Evolutionary conservation across 2,888 invertebrate genomes (phyloP).

Genomic region (Cheilosia urbana): DNA sequence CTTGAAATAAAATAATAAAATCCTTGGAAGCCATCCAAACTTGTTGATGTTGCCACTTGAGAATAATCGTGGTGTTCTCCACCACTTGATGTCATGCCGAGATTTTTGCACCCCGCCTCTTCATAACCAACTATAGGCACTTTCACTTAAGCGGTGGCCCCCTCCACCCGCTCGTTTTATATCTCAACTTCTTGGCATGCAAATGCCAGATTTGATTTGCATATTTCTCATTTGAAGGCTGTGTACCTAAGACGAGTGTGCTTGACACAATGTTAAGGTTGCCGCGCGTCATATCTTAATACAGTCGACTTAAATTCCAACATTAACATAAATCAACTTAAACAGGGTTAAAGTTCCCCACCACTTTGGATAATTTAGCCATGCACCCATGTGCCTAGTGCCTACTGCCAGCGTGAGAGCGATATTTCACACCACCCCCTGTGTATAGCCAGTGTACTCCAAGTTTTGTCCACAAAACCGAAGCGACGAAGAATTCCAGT

Average conservation of each 20-base stretch:
- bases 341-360: slow-evolving; percentile 16
- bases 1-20: slow-evolving; percentile 50
- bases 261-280: slow-evolving; percentile 21
- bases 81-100: slow-evolving; percentile 21
- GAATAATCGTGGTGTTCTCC: slow-evolving; percentile 39
- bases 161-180: background rate
- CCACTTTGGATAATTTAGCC: slow-evolving; percentile 8
- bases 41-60: slow-evolving; percentile 49
- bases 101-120: background rate
- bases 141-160: background rate
- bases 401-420: background rate
- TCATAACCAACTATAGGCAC: slow-evolving; percentile 4
- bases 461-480: slow-evolving; percentile 28
- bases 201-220: slow-evolving; percentile 54
- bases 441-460: background rate
- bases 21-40: slow-evolving; percentile 44
- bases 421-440: slow-evolving; percentile 2
- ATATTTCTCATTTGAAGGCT: slow-evolving; percentile 40
- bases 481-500: background rate
- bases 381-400: background rate
- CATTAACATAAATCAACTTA: slow-evolving; percentile 57
- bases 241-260: slow-evolving; percentile 3
- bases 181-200: slow-evolving; percentile 39
- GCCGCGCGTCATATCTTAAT: slow-evolving; percentile 26
- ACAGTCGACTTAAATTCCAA: slow-evolving; percentile 37